Percentiles rank a stretch among this genome's conserved stretches.
phyloP scores from a whole-genome alignment of 2,888 invertebrate species.

The Harpagoxenus sublaevis region DNA sequence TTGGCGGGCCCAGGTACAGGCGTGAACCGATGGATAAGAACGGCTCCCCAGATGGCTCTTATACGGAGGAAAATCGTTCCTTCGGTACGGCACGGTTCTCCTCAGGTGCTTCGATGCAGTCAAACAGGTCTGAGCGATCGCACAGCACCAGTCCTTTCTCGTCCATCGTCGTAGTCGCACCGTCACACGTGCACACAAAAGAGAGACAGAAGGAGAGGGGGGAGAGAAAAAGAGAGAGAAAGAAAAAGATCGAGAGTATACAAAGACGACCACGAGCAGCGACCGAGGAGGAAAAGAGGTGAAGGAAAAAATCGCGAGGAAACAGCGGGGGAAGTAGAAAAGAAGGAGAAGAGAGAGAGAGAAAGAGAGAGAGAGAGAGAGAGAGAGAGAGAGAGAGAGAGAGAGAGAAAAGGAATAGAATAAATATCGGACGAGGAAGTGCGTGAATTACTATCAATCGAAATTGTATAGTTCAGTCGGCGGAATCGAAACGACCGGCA shows the following conservation, averaged over 20 bases:
- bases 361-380: too few species aligned
- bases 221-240: constrained; percentile 3
- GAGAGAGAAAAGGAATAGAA: constrained; percentile 24
- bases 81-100: constrained; percentile 65
- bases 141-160: constrained; percentile 85
- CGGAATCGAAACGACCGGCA: constrained; percentile 50
- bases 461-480: constrained; percentile 42
- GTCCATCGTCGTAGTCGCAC: constrained; percentile 85
- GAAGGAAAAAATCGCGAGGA: constrained; percentile 14
- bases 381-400: constrained; percentile 31
- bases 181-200: constrained; percentile 80
- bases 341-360: constrained; percentile 12
- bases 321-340: constrained; percentile 34
- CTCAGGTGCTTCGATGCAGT: constrained; percentile 76
- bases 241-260: background rate
- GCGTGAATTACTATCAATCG: constrained; percentile 49
- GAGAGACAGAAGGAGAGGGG: constrained; percentile 67
- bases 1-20: constrained; percentile 70
- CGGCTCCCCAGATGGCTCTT: constrained; percentile 64
- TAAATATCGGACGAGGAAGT: constrained; percentile 34
- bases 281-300: constrained; percentile 20
- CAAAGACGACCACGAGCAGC: constrained; percentile 29
- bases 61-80: constrained; percentile 66
- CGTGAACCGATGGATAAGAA: constrained; percentile 70
- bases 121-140: constrained; percentile 83